Evolutionary conservation across 2,888 invertebrate species (phyloP).

Genomic region (Ormyrus labotus): DNA sequence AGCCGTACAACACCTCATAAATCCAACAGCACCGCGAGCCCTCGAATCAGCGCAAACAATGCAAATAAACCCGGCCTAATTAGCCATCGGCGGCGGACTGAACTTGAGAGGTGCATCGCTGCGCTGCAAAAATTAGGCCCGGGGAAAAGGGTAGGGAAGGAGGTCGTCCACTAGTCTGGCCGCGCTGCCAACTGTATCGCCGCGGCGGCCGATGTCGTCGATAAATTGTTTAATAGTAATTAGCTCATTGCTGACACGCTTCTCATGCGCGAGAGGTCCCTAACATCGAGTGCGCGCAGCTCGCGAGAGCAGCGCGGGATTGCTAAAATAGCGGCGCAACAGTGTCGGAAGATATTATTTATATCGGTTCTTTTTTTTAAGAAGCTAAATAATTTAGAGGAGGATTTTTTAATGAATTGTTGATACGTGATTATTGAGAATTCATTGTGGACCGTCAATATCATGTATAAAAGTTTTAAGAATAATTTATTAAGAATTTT

Average conservation of each 20-base stretch:
- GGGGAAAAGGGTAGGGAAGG: not conserved
- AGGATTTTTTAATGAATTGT: too few species aligned
- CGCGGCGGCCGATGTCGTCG: not conserved
- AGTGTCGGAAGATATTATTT: too few species aligned
- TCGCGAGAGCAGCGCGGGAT: too few species aligned
- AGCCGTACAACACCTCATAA: not conserved
- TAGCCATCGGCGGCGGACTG: not conserved
- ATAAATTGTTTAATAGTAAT: conserved; percentile 23
- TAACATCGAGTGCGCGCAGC: too few species aligned
- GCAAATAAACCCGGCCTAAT: conserved; percentile 49
- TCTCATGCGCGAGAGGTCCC: not conserved
- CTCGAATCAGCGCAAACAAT: conserved; percentile 29
- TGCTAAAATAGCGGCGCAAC: too few species aligned
- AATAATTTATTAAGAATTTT: too few species aligned
- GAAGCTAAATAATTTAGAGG: too few species aligned
- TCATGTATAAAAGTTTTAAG: too few species aligned
- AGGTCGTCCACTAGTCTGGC: conserved; percentile 24
- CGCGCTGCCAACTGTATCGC: conserved; percentile 13
- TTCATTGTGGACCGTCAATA: too few species aligned
- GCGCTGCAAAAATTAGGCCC: not conserved
- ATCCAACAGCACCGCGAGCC: not conserved
- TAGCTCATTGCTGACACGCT: conserved; percentile 17
- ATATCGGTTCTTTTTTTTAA: too few species aligned
- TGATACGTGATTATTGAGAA: too few species aligned
- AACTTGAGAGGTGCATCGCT: conserved; percentile 13